Base-by-base conservation (phyloP, 1,140 invertebrate genomes). In the Diabrotica virgifera region DNA sequence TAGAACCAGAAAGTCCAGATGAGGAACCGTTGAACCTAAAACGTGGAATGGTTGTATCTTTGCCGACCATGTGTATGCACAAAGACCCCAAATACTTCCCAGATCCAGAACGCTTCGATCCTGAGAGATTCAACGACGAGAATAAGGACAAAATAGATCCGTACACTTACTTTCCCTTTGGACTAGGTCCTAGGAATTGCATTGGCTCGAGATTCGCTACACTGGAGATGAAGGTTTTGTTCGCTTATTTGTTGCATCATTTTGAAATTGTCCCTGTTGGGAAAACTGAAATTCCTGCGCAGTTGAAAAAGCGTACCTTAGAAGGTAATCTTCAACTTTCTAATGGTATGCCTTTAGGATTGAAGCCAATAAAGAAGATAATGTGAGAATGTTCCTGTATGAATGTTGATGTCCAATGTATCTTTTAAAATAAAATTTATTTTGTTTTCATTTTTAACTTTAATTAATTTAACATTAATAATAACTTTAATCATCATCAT, bases 31-130 rank as follows among this genome's bases (percentile, higher is more conserved):
- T 74, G 7, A 24, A 53, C 0, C 37, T 85, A 0, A 77, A 82
- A 11, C 69, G 69, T 5, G 82, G 81, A 0, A 77, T 74, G 8
- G 73, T 72, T 0, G 52, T 86, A 2, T 75, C 75, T 11, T 75
- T 85, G 9, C 80, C 82, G 0, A 74, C 81, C n/a, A 82, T 82
- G 57, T 75, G 80, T 7, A 71, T 90, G 5, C 89, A 91, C 66
- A 76, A 81, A 3, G 83, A 89, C 71, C 80, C 84, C 0, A 76
- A 83, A 5, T 81, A 83, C 61, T 91, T 82, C 77, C 82, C 85
- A 0, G 79, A 89, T 46, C 87, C 89, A 0, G 74, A 87, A 3
- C 77, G 73, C 12, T 89, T 85, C 46, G 68, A 79, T 65, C 85
- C 85, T 0, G 83, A 85, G 52, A 71, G 85, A 55, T 86, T 85